Evolutionary conservation across 2,888 invertebrate species (phyloP).

Genomic region (Teleogryllus oceanicus): DNA sequence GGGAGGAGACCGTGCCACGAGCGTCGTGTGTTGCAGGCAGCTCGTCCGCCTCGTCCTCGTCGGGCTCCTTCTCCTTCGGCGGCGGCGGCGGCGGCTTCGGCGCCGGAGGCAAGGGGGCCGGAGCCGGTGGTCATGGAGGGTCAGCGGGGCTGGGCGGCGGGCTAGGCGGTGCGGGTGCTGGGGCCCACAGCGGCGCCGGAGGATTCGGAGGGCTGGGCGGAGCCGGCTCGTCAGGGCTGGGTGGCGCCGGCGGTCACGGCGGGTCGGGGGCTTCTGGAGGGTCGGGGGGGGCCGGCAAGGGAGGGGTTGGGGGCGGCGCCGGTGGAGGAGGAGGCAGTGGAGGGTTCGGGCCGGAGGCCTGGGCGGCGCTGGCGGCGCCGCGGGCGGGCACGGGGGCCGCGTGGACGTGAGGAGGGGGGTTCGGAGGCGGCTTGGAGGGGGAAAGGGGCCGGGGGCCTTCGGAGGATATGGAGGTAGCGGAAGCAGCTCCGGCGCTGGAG

Average conservation of each 20-base stretch:
- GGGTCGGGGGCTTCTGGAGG: background rate
- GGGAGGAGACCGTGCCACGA: too few species aligned
- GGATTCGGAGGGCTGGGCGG: background rate
- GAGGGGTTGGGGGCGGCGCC: background rate
- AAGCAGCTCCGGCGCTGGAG: background rate
- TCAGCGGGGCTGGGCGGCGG: background rate
- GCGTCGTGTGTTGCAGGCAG: too few species aligned
- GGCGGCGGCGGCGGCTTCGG: too few species aligned
- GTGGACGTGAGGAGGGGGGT: too few species aligned
- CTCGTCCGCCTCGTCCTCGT: too few species aligned
- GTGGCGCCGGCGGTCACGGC: background rate
- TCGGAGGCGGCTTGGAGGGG: background rate
- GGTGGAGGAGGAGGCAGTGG: background rate
- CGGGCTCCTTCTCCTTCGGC: too few species aligned
- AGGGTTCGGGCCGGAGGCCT: background rate
- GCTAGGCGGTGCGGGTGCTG: background rate
- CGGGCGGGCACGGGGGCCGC: background rate
- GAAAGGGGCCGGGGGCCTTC: background rate
- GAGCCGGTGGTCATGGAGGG: background rate
- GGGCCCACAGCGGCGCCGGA: background rate
- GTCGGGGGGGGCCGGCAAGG: background rate
- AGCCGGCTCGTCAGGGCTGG: background rate
- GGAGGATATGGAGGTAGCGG: background rate
- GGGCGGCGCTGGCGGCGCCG: background rate
- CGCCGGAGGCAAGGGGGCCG: background rate